Conservation (phyloP, 2,113 vertebrate genomes). For the Leucopternis melanops region DNA sequence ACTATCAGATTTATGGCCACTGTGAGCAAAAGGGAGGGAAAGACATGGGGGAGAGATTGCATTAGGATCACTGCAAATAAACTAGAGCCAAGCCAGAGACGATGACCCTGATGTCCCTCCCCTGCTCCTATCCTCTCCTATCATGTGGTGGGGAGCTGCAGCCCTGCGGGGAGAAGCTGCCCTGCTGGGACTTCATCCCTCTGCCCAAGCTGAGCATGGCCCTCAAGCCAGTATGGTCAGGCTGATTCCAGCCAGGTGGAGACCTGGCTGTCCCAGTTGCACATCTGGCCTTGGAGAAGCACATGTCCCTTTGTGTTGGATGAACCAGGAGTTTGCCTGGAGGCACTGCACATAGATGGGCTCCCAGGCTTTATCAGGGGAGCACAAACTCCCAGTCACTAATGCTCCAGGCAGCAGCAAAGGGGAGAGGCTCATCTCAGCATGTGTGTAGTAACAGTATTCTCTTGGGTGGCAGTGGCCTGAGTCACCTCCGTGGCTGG, state of each 20-base stretch:
- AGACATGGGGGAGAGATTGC: fast-evolving
- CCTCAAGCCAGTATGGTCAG: not conserved
- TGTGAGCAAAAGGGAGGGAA: constrained; percentile 48
- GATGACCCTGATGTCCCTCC: too few species aligned
- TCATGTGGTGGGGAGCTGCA: not conserved
- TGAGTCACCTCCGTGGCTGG: not conserved
- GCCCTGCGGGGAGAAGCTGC: not conserved
- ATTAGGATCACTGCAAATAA: not conserved
- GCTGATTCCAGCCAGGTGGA: not conserved
- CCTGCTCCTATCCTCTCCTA: not conserved
- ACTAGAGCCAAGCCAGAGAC: not conserved
- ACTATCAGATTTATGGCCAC: constrained; percentile 99
- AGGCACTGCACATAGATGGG: not conserved
- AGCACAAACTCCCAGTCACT: not conserved
- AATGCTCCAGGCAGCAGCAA: not conserved
- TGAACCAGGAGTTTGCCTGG: not conserved
- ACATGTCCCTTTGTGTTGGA: not conserved
- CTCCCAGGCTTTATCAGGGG: not conserved
- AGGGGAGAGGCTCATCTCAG: not conserved
- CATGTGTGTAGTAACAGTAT: not conserved
- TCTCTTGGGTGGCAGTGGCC: fast-evolving
- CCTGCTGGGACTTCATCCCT: not conserved
- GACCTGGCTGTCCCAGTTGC: not conserved
- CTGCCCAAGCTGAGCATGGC: not conserved
- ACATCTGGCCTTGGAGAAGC: not conserved